Evolutionary conservation across 2,888 invertebrate species (phyloP).

Genomic region (Eremobia ochroleuca): DNA sequence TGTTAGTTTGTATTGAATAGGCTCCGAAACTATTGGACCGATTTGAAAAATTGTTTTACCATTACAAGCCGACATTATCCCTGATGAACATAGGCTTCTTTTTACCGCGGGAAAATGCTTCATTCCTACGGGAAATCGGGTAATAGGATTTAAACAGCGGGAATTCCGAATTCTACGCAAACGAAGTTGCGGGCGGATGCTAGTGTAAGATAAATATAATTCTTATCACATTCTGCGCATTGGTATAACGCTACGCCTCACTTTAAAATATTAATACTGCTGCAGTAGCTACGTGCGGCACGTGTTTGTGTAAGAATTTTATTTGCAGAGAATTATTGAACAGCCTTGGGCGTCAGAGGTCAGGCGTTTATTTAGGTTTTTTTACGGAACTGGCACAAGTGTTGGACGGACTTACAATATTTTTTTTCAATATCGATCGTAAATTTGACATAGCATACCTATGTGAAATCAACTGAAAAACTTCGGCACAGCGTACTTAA

Average conservation of each 20-base stretch:
- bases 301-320: constrained; percentile 36
- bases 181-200: too few species aligned
- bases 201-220: background rate
- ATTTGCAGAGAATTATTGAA: constrained; percentile 47
- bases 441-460: background rate
- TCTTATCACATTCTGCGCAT: background rate
- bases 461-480: background rate
- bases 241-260: background rate
- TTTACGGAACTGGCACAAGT: background rate
- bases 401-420: background rate
- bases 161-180: too few species aligned
- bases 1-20: too few species aligned
- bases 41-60: too few species aligned
- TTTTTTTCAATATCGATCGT: background rate
- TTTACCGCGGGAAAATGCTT: too few species aligned
- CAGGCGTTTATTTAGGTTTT: constrained; percentile 12
- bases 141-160: too few species aligned
- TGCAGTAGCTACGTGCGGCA: constrained; percentile 4
- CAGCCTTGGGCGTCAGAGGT: constrained; percentile 24
- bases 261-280: constrained; percentile 29
- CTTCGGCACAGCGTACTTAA: background rate
- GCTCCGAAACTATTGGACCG: too few species aligned
- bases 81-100: too few species aligned
- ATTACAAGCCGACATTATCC: too few species aligned
- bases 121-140: too few species aligned